Evolutionary conservation across 2,797 vertebrate genomes (phyloP).

Genomic region (Tolypeutes matacus): DNA sequence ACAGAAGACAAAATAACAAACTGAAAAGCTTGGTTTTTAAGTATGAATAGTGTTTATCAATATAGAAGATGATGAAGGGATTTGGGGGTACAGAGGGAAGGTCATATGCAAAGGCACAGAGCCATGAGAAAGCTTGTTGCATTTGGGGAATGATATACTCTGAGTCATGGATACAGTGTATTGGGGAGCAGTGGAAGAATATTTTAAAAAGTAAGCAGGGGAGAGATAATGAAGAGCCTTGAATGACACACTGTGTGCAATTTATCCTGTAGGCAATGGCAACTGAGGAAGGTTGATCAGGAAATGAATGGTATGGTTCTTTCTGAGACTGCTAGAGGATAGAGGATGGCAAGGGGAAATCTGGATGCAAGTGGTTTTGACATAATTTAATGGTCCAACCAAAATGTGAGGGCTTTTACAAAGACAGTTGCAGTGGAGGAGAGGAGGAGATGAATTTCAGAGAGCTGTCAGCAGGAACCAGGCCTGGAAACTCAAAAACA

Average conservation of each 20-base stretch:
- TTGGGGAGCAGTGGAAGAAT: not conserved
- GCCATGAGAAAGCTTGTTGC: not conserved
- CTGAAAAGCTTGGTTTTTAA: not conserved
- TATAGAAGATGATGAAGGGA: not conserved
- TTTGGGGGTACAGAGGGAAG: not conserved
- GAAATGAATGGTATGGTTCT: not conserved
- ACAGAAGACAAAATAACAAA: not conserved
- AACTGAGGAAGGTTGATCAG: not conserved
- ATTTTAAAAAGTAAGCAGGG: not conserved
- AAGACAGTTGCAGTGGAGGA: not conserved
- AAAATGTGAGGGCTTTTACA: not conserved
- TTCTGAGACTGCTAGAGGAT: not conserved
- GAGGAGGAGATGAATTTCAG: not conserved
- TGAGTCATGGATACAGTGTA: not conserved
- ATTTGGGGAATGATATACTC: not conserved
- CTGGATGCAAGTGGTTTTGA: not conserved
- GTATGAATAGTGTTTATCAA: not conserved
- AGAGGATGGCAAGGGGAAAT: not conserved
- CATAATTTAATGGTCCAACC: not conserved
- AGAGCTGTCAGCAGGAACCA: not conserved
- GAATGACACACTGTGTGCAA: not conserved
- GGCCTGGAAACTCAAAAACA: not conserved
- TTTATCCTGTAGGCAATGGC: not conserved
- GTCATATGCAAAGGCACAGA: not conserved
- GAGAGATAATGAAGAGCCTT: not conserved